phyloP scores from a whole-genome alignment of 2,888 invertebrate genomes.

The Cheilosia grossa region DNA sequence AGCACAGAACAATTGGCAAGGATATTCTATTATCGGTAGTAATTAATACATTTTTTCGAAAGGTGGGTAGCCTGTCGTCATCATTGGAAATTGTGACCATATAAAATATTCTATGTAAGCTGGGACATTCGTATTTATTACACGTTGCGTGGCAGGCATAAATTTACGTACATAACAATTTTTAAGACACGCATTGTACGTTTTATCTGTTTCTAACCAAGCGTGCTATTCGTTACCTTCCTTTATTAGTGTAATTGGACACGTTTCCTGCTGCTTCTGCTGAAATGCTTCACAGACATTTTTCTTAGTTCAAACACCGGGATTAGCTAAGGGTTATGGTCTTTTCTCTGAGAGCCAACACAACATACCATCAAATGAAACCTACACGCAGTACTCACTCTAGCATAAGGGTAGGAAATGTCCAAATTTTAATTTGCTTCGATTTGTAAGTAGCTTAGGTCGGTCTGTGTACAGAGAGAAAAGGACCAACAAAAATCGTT shows the following conservation, averaged over 20 bases:
- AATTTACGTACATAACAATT: background rate
- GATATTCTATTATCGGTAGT: conserved; percentile 10
- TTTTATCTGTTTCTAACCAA: conserved; percentile 6
- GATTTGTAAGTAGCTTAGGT: no score
- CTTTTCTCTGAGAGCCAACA: no score
- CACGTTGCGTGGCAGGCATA: background rate
- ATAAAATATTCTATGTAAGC: background rate
- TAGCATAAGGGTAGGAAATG: no score
- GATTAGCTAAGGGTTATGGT: no score
- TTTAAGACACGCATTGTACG: conserved; percentile 6
- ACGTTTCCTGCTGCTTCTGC: background rate
- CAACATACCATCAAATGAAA: no score
- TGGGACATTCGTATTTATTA: background rate
- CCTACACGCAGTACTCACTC: no score
- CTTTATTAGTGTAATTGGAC: background rate
- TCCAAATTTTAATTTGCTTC: no score
- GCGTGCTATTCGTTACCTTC: background rate
- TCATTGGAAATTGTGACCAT: background rate
- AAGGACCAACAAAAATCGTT: no score
- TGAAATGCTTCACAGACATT: background rate
- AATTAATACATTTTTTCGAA: conserved; percentile 3
- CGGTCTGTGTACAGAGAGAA: no score
- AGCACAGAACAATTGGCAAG: background rate
- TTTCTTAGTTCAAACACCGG: no score
- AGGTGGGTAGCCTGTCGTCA: background rate